A percentile compares a stretch with the other conserved stretches of the same genome.
Conservation (phyloP, 2,113 vertebrate genomes). For the Notechis scutatus region DNA sequence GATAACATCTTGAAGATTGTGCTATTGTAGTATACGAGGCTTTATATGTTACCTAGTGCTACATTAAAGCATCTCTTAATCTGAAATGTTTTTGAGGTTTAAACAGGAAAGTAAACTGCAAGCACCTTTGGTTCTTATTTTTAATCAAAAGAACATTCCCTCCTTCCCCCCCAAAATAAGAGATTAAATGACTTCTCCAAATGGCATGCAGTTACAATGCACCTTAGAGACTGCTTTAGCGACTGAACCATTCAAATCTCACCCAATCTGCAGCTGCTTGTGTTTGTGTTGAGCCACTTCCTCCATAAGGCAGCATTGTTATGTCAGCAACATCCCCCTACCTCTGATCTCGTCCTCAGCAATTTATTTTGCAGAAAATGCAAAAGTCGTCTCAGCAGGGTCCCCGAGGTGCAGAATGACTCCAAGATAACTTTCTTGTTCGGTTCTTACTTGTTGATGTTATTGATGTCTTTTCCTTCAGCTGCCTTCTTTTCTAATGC, state of each 20-base stretch:
- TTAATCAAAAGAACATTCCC: background rate
- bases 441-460: background rate
- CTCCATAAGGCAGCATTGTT: background rate
- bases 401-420: background rate
- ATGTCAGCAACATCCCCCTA: background rate
- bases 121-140: background rate
- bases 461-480: background rate
- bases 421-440: background rate
- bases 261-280: background rate
- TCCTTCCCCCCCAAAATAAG: background rate
- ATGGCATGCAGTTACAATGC: background rate
- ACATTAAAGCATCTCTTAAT: background rate
- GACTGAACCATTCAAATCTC: background rate
- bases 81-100: background rate
- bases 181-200: background rate
- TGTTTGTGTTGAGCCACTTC: slow-evolving; percentile 23
- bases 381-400: background rate
- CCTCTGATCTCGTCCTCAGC: slow-evolving; percentile 11
- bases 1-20: background rate
- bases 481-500: background rate
- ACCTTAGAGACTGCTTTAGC: background rate
- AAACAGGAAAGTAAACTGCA: background rate
- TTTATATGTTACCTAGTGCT: background rate
- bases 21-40: background rate
- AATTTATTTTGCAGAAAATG: slow-evolving; percentile 16